Evolutionary conservation across 2,113 vertebrate genomes (phyloP), one percentile per base, ranked within the genome.

Genomic region (Geococcyx californianus): DNA sequence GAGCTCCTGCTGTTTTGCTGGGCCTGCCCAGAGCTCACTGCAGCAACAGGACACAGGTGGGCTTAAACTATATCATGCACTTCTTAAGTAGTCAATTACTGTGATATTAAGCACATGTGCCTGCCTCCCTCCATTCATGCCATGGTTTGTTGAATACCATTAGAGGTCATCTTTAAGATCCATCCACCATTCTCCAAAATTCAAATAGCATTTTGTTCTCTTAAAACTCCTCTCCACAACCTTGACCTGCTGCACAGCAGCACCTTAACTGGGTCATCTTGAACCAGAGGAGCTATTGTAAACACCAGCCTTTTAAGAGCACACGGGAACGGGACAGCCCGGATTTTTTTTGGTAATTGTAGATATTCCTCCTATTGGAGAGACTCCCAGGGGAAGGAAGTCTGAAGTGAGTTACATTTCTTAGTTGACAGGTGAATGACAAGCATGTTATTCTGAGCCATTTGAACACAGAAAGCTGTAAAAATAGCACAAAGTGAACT

Each of bases 361-460:
- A 96, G 87, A 55, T 67, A 87, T 34, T 96, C 93, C 87, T 84
- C 84, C 56, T 83, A 92, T 54, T 8, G 8, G 73, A 96, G 93
- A 83, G 96, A 64, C 81, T 97, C 93, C 93, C 96, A 38, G 93
- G 97, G 93, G 94, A 96, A 96, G 70, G 66, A 95, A 96, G 91
- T 85, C 16, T 85, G 94, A 96, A 97, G 91, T 94, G 77, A 96
- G 81, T 90, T 90, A 66, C 94, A 55, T 89, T 95, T 94, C 88
- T 94, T 69, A 91, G 77, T 56, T 97, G 96, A 97, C 81, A 96
- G 93, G 94, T 97, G 74, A 97, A 84, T 94, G 92, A 96, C 94
- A 97, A 97, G 90, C 78, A 96, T 97, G 95, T 89, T 97, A 97
- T 95, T 96, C 89, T 97, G 96, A 97, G 92, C 94, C 87, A 96